Base-by-base conservation (phyloP, 2,888 invertebrate species). In the Drosophila infuscata region DNA sequence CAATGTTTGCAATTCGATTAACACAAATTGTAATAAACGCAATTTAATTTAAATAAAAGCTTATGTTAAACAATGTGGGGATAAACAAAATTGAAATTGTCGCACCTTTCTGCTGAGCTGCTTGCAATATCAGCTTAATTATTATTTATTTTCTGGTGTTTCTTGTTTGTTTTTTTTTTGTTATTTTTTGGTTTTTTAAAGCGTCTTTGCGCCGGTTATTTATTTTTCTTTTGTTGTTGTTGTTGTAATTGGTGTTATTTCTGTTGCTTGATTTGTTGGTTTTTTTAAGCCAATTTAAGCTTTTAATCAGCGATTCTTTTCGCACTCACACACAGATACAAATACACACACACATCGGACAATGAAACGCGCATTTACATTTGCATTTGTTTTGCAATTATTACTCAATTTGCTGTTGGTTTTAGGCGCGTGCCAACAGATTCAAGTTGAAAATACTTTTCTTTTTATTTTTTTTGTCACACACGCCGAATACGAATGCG, bases 51-150 rank as follows among this genome's bases (percentile, higher is more conserved):
- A 53, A 38, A 53, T 38, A 49, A 59, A 59, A 74, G 36, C 63
- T 56, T 43, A 70, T 65, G 53, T 67, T 67, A 38, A 69, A 54
- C 46, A 69, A 54, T 30, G 20, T 36, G 30, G 46, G 15, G 15
- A 63, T 63, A 77, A 78, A 59, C 58, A 57, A 72, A 59, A 48
- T 62, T 30, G 52, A 67, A 64, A 76, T 53, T 70, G 38, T 66
- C 88, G 90, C 85, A 90, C 81, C 89, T 85, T 90, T 80, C 56
- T 32, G 83, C 80, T 74, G 79, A 80, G 82, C 82, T 78, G 68
- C 63, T 66, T 60, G 32, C 62, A 70, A 65, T 74, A 63, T 68
- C 79, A 74, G 82, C 79, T 51, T 56, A 70, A 66, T 35, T 77
- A 67, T 67, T 75, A 12, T 56, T 60, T 68, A 56, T 56, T 56